Percentiles rank a stretch among this genome's conserved stretches.
Evolutionary conservation across 2,113 vertebrate genomes (phyloP).

Genomic region (Ailurus styani): DNA sequence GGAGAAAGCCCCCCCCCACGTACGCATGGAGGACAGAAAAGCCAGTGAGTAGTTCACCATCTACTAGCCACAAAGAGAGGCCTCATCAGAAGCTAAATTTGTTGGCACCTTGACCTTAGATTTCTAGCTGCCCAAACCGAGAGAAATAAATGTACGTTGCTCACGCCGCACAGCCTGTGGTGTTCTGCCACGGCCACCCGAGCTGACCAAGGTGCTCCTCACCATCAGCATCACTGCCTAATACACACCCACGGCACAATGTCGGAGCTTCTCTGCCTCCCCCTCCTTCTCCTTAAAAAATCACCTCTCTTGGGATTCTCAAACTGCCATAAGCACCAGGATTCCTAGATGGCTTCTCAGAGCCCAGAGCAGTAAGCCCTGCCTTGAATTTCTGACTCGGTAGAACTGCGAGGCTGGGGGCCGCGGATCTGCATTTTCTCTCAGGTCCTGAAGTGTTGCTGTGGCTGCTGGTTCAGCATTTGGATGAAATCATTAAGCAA

Average conservation of each 20-base stretch:
- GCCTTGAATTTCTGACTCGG: not conserved
- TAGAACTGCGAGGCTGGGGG: fast-evolving
- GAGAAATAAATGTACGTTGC: fast-evolving
- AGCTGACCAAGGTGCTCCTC: not conserved
- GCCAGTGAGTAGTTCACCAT: not conserved
- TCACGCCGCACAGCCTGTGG: fast-evolving
- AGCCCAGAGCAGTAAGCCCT: too few relatives aligned
- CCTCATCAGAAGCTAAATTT: not conserved
- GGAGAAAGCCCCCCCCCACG: fast-evolving
- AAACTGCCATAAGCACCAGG: not conserved
- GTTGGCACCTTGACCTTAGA: not conserved
- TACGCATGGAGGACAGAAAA: not conserved
- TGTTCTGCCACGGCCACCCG: fast-evolving
- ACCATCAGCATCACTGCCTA: fast-evolving
- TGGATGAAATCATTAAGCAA: not conserved
- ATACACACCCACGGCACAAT: fast-evolving
- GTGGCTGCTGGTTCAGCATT: not conserved
- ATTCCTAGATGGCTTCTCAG: too few relatives aligned
- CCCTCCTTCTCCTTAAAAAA: not conserved
- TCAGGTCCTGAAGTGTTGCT: not conserved
- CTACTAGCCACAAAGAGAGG: not conserved
- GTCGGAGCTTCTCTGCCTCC: not conserved
- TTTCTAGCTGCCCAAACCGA: not conserved
- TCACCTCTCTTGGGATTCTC: not conserved
- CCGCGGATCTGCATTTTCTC: not conserved